These are phyloP conservation scores for Sinodicranocentrus sp. DNA, from an alignment of 2,888 invertebrate genomes.

Conservation along the genomic window DNA sequence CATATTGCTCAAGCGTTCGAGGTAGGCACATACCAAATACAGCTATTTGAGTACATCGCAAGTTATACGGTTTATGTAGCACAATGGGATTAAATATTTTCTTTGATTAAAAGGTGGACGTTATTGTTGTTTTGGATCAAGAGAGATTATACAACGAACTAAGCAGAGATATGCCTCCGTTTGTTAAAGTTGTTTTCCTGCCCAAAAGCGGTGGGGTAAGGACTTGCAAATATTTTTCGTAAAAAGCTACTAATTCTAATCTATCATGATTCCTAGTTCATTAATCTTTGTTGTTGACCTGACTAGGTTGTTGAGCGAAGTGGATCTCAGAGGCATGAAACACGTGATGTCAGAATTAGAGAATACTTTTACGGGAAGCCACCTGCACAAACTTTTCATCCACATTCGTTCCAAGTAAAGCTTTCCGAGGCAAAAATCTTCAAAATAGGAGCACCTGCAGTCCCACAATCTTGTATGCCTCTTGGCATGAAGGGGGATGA, in stretches of 20 bases:
- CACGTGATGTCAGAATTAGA: slow-evolving; percentile 88
- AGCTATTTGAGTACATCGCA: too few relatives aligned
- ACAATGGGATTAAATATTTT: not conserved
- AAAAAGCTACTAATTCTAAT: not conserved
- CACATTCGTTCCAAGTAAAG: slow-evolving; percentile 96
- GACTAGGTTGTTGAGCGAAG: slow-evolving; percentile 91
- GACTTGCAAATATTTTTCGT: not conserved
- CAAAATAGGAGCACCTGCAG: slow-evolving; percentile 94
- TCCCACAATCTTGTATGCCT: slow-evolving; percentile 98
- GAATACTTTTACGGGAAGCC: slow-evolving; percentile 95
- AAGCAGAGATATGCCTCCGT: slow-evolving; percentile 93
- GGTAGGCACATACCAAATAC: slow-evolving; percentile 80
- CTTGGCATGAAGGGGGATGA: slow-evolving; percentile 96
- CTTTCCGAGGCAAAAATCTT: slow-evolving; percentile 91
- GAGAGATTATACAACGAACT: slow-evolving; percentile 97
- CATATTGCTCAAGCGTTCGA: slow-evolving; percentile 96
- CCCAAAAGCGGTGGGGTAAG: slow-evolving; percentile 98
- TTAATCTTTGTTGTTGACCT: not conserved
- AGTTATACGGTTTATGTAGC: too few relatives aligned
- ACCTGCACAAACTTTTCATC: slow-evolving; percentile 87
- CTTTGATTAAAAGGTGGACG: slow-evolving; percentile 82
- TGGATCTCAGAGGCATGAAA: slow-evolving; percentile 85
- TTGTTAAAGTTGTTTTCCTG: slow-evolving; percentile 93
- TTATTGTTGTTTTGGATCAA: slow-evolving; percentile 96
- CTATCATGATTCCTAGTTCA: not conserved